A percentile compares a stretch with the other conserved stretches of the same genome.
phyloP scores from a whole-genome alignment of 2,797 vertebrate genomes.

The Chelmon rostratus region DNA sequence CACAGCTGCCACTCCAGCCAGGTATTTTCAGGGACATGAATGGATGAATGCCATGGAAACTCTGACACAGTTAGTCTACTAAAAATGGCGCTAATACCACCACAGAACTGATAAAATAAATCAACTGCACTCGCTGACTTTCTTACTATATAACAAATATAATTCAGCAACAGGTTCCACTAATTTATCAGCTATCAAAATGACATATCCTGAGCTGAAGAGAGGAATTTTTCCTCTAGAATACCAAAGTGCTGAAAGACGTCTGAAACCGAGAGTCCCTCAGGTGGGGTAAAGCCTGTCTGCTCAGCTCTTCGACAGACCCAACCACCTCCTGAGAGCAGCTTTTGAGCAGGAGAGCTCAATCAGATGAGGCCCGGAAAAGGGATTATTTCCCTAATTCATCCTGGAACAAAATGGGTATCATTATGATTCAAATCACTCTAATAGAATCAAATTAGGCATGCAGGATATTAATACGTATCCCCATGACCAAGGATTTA shows the following conservation, averaged over 20 bases:
- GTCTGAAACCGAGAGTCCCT: conserved; percentile 35
- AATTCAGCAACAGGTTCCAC: not conserved
- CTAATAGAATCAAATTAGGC: conserved; percentile 74
- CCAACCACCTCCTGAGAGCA: conserved; percentile 29
- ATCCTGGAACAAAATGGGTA: conserved; percentile 63
- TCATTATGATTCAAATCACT: conserved; percentile 72
- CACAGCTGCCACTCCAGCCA: conserved; percentile 59
- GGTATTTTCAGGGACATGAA: conserved; percentile 69
- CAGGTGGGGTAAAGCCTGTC: conserved; percentile 19
- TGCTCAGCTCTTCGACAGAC: conserved; percentile 28
- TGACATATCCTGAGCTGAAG: not conserved
- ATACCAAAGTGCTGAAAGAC: conserved; percentile 25
- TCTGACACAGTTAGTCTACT: conserved; percentile 38
- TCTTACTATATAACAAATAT: not conserved
- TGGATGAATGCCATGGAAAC: conserved; percentile 60
- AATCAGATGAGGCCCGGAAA: conserved; percentile 51
- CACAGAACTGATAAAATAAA: conserved; percentile 23
- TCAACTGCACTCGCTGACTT: not conserved
- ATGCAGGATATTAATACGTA: conserved; percentile 68
- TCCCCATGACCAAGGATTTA: conserved; percentile 49
- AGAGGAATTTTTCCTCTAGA: conserved; percentile 12
- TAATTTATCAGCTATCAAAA: not conserved
- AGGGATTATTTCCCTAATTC: conserved; percentile 69
- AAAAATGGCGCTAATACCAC: conserved; percentile 20
- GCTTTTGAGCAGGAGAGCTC: conserved; percentile 37